Conservation (phyloP, 2,888 invertebrate genomes). For the Andrena minutula region DNA sequence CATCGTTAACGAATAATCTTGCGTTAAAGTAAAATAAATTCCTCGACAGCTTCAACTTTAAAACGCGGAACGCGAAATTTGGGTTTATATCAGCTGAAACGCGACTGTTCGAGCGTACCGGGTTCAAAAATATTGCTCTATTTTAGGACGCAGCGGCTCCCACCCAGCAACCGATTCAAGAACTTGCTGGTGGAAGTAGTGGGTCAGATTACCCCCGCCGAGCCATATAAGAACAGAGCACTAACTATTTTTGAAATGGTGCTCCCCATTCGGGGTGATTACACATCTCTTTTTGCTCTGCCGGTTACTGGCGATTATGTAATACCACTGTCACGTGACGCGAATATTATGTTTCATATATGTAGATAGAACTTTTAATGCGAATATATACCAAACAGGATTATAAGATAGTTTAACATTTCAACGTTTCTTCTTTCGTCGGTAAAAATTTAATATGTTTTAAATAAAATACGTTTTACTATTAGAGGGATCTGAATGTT, state of each 20-base stretch:
- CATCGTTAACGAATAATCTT: neutral
- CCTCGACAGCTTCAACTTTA: neutral
- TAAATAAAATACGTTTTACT: neutral
- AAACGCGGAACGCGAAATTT: conserved; percentile 56
- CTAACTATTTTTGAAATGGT: conserved; percentile 82
- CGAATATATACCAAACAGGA: neutral
- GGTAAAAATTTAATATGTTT: neutral
- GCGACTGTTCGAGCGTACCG: conserved; percentile 57
- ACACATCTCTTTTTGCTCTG: conserved; percentile 42
- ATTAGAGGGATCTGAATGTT: neutral
- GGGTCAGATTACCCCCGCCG: conserved; percentile 82
- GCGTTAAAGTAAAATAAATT: neutral
- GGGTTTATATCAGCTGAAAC: conserved; percentile 68
- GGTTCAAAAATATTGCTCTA: conserved; percentile 82
- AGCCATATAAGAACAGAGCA: conserved; percentile 83
- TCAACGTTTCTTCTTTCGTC: too few species aligned
- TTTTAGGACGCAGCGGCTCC: conserved; percentile 75
- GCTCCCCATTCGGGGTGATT: conserved; percentile 73
- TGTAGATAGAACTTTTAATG: neutral
- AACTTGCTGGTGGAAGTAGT: conserved; percentile 71
- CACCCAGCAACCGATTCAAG: conserved; percentile 67
- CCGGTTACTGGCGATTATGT: conserved; percentile 54
- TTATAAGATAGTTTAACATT: too few species aligned
- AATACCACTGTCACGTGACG: conserved; percentile 45
- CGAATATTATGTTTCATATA: neutral